Conservation (phyloP, 2,888 invertebrate species). For the Cephus pulcher region DNA sequence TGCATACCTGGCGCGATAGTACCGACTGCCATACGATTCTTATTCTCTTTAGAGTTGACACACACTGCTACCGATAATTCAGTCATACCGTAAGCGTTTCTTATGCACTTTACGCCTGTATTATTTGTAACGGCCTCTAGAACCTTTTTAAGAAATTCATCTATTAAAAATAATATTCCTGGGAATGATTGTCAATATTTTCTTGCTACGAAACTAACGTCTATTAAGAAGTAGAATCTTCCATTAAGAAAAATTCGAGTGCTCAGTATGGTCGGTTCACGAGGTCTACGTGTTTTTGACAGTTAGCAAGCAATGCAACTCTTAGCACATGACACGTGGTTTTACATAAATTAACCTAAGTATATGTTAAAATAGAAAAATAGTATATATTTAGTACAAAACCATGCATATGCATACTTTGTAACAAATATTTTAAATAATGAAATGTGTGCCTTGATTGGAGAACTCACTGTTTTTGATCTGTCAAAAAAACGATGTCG, state of each 20-base stretch:
- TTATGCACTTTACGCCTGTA: slow-evolving; percentile 64
- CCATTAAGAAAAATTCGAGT: background rate
- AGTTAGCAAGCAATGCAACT: no score
- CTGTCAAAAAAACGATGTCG: no score
- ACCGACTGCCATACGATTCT: slow-evolving; percentile 75
- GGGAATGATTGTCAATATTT: background rate
- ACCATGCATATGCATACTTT: no score
- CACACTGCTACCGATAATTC: slow-evolving; percentile 76
- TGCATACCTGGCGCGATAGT: slow-evolving; percentile 73
- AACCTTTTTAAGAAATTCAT: background rate
- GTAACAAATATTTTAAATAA: no score
- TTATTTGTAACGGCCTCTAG: background rate
- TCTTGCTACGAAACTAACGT: background rate
- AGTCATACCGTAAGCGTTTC: slow-evolving; percentile 84
- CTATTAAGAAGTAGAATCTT: background rate
- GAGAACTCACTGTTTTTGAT: no score
- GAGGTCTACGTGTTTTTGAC: no score
- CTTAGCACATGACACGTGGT: no score
- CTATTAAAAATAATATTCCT: background rate
- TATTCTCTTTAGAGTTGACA: slow-evolving; percentile 60
- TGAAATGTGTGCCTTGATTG: no score
- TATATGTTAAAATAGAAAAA: no score
- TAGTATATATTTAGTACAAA: no score
- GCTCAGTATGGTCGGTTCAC: background rate
- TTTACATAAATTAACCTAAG: no score